Base-by-base conservation (phyloP, 1,140 invertebrate genomes). In the Drosophila carrolli region DNA sequence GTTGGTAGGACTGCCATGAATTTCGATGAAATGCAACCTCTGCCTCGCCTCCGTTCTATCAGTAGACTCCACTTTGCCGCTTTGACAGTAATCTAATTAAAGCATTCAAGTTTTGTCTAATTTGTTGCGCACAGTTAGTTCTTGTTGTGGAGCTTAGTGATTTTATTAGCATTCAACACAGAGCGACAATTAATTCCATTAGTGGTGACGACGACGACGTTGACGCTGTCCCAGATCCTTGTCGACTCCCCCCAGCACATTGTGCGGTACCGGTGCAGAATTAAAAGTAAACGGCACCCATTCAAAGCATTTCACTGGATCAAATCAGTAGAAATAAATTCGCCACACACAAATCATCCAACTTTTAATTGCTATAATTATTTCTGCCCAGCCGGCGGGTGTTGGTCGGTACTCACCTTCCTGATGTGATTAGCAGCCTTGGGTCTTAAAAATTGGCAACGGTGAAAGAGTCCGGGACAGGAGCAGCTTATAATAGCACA, bases 181-280 rank as follows among this genome's bases (percentile, higher is more conserved):
- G 59, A 86, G 67, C 67, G 48, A 67, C 82, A 85, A 85, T 86
- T 85, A 85, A 86, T 86, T 86, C 78, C 82, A 81, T 81, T 86
- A 78, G 67, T 70, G 67, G 71, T 67, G 63, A 63, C 74, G 57
- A 47, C 43, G 43, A 37, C 62, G 32, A 44, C 8, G 29, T 16
- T 47, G 53, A 35, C 16, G 19, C 32, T 51, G 57, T 62, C 56
- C 67, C 62, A 14, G 56, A 13, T 60, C 11, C 41, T n/a, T 50
- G 57, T n/a, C 19, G 16, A 23, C 57, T 37, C 41, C 41, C 27
- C 10, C 37, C n/a, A 57, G 35, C 29, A 16, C 35, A 29, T 37
- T 38, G 38, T 55, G 66, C 7, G 32, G 11, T 10, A 5, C 11
- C 40, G 32, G 37, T 8, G 11, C 19, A 40, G 47, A 29, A 54